These are phyloP conservation scores for Hipparchia sbordonii DNA, from an alignment of 2,888 invertebrate genomes.

Conservation along the genomic window DNA sequence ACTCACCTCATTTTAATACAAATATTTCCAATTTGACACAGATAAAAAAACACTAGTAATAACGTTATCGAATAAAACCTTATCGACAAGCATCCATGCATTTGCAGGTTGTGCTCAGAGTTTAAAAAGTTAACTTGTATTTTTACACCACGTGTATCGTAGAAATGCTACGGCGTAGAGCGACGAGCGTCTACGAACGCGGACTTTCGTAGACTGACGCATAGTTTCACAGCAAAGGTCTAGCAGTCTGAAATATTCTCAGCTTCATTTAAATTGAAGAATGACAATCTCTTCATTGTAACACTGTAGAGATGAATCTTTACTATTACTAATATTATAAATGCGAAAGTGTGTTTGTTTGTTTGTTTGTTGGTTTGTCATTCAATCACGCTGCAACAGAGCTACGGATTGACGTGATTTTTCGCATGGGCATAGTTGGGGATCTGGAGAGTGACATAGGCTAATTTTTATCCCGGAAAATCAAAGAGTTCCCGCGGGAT, in stretches of 20 bases:
- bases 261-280: neutral
- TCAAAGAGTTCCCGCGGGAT: no score
- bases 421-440: no score
- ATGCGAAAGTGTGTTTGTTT: no score
- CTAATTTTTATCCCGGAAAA: no score
- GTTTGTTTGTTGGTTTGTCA: no score
- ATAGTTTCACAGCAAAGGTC: constrained; percentile 26
- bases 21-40: neutral
- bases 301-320: no score
- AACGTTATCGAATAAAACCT: neutral
- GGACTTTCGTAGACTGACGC: constrained; percentile 48
- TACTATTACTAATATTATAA: no score
- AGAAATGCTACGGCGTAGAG: constrained; percentile 51
- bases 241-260: neutral
- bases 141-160: constrained; percentile 28
- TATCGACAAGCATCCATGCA: neutral
- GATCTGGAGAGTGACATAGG: no score
- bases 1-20: constrained; percentile 7
- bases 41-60: neutral
- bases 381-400: no score
- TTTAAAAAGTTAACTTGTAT: constrained; percentile 31
- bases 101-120: constrained; percentile 12
- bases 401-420: no score
- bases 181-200: constrained; percentile 57
- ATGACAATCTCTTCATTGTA: no score